Conservation (phyloP, 2,113 vertebrate genomes). For the Otolemur garnettii region DNA sequence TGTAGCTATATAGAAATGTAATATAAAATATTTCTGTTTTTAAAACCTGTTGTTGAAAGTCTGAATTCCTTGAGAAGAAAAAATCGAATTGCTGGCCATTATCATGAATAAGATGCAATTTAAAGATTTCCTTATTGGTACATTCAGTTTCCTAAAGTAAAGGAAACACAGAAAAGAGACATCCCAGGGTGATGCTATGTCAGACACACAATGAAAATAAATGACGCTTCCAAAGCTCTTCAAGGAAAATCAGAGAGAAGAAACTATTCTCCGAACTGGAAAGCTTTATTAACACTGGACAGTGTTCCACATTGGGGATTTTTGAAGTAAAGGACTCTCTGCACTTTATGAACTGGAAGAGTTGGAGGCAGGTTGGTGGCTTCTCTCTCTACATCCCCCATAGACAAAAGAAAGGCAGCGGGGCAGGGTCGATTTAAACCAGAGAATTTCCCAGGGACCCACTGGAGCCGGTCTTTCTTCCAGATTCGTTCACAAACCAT, state of each 20-base stretch:
- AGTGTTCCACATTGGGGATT: constrained; percentile 32
- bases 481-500: neutral
- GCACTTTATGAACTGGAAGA: constrained; percentile 44
- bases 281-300: constrained; percentile 60
- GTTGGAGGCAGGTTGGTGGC: neutral
- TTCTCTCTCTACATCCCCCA: neutral
- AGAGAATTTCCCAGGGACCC: neutral
- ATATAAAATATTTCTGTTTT: neutral
- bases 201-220: constrained; percentile 63
- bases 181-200: constrained; percentile 53
- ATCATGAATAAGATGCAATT: neutral
- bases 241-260: constrained; percentile 69
- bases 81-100: neutral
- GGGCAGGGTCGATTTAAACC: neutral
- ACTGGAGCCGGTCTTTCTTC: neutral
- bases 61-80: neutral
- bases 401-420: constrained; percentile 4
- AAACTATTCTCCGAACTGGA: constrained; percentile 36
- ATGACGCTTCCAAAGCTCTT: constrained; percentile 26
- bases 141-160: neutral
- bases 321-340: constrained; percentile 26
- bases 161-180: neutral
- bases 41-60: neutral
- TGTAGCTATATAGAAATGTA: neutral
- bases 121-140: neutral